phyloP scores from a whole-genome alignment of 2,113 vertebrate species.

The Chloroceryle aenea region DNA sequence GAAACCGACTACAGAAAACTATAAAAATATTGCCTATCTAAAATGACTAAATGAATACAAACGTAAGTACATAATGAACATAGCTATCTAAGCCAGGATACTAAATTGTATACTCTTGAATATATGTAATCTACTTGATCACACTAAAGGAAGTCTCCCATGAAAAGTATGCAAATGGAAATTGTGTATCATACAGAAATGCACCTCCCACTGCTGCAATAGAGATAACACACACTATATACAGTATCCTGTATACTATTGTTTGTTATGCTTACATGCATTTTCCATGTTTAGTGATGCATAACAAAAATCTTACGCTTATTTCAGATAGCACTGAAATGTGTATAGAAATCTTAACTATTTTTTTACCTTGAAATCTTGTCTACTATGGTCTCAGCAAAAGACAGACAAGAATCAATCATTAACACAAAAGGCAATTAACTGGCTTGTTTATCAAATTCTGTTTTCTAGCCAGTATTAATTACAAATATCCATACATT shows the following conservation, averaged over 20 bases:
- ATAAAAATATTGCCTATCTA: background rate
- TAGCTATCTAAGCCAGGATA: background rate
- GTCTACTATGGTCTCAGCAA: background rate
- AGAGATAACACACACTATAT: background rate
- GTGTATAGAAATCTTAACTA: background rate
- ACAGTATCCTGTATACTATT: background rate
- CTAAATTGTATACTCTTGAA: background rate
- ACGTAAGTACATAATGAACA: background rate
- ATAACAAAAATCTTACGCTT: background rate
- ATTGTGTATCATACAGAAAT: background rate
- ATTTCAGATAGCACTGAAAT: background rate
- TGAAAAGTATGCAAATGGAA: background rate
- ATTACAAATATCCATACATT: background rate
- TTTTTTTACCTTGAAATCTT: background rate
- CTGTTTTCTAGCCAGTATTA: background rate
- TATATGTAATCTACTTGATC: background rate
- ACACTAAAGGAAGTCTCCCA: background rate
- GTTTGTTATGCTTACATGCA: background rate
- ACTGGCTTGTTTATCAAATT: background rate
- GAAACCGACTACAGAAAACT: accelerated
- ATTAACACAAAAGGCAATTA: background rate
- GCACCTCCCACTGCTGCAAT: background rate
- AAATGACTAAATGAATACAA: background rate
- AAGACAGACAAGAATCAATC: background rate
- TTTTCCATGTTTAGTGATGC: background rate